Evolutionary conservation across 2,113 vertebrate species (phyloP).

Genomic region (Datnioides undecimradiatus): DNA sequence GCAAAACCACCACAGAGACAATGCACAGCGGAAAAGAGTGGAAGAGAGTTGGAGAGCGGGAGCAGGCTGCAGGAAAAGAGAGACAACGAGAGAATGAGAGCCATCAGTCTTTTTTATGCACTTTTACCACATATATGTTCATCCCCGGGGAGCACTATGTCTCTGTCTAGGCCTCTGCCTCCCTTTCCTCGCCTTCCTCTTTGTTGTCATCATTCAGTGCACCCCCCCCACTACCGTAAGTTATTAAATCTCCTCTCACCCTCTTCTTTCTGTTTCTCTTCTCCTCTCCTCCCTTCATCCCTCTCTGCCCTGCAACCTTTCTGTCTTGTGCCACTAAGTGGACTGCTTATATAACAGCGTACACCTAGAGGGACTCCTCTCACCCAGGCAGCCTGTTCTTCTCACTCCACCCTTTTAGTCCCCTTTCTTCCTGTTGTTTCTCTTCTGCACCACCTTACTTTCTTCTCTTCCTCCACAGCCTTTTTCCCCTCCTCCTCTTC

Average conservation of each 20-base stretch:
- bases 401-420: constrained; percentile 49
- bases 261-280: constrained; percentile 31
- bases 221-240: constrained; percentile 12
- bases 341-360: constrained; percentile 74
- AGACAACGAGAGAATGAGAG: constrained; percentile 58
- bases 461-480: background rate
- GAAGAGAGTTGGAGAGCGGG: constrained; percentile 14
- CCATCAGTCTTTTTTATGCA: constrained; percentile 72
- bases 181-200: constrained; percentile 24
- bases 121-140: constrained; percentile 69
- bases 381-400: constrained; percentile 43
- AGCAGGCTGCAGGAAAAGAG: constrained; percentile 35
- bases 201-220: constrained; percentile 66
- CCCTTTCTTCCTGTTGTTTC: background rate
- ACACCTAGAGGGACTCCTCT: constrained; percentile 70
- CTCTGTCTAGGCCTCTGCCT: constrained; percentile 57
- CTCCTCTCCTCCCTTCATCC: constrained; percentile 26
- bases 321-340: constrained; percentile 77
- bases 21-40: constrained; percentile 49
- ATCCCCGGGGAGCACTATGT: constrained; percentile 53
- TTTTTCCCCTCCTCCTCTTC: constrained; percentile 9
- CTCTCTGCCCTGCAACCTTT: constrained; percentile 63
- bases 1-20: constrained; percentile 70
- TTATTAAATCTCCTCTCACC: constrained; percentile 68
- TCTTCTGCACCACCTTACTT: constrained; percentile 24